A percentile compares a stretch with the other conserved stretches of the same genome.
phyloP scores from a whole-genome alignment of 2,888 invertebrate species.

The Junonia oenone region DNA sequence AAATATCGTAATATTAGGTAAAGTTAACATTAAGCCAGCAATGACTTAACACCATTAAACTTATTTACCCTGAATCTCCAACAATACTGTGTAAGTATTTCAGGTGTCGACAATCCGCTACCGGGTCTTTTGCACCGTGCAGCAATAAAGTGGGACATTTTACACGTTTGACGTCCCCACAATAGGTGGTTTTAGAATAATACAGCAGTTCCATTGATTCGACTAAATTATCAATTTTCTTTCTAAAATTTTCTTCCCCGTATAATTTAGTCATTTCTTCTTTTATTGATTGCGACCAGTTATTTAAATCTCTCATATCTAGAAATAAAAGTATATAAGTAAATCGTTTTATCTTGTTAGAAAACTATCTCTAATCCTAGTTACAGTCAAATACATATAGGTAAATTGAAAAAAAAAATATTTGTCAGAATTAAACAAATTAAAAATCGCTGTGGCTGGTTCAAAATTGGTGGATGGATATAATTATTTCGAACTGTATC shows the following conservation, averaged over 20 bases:
- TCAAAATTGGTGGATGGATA: no score
- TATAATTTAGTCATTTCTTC: not conserved
- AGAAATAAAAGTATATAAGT: not conserved
- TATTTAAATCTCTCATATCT: not conserved
- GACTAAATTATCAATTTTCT: not conserved
- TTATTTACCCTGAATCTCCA: not conserved
- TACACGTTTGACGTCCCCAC: not conserved
- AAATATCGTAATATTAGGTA: no score
- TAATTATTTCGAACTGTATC: not conserved
- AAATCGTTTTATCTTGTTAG: no score
- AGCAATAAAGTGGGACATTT: conserved; percentile 3
- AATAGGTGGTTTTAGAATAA: not conserved
- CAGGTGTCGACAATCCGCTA: conserved; percentile 3
- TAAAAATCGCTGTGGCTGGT: no score
- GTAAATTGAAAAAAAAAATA: no score
- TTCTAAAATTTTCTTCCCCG: not conserved
- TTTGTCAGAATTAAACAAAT: no score
- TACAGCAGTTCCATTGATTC: not conserved
- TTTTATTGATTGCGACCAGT: not conserved
- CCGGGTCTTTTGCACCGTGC: conserved; percentile 4
- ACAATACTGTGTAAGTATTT: not conserved
- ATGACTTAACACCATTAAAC: no score
- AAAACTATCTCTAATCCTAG: no score
- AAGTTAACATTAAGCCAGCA: no score
- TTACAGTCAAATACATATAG: no score